Evolutionary conservation across 2,113 vertebrate genomes (phyloP).

Genomic region (Hippoglossus stenolepis): DNA sequence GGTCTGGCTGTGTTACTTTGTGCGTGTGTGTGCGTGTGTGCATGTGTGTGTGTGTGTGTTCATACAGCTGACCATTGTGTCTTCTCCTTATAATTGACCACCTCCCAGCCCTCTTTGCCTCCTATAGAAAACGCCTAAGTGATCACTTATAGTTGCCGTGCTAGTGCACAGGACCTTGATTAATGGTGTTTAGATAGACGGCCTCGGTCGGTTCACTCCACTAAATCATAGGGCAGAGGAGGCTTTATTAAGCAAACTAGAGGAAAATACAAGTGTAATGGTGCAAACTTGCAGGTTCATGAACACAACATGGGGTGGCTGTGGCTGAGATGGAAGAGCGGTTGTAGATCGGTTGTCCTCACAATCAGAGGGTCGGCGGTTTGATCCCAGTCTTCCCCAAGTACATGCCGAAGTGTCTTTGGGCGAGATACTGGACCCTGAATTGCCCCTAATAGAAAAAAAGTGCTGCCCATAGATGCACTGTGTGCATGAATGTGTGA

Average conservation of each 20-base stretch:
- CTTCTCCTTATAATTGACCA: conserved; percentile 40
- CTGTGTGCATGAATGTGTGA: no score
- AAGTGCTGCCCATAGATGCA: no score
- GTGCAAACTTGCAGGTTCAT: not conserved
- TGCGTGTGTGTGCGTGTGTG: not conserved
- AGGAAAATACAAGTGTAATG: conserved; percentile 31
- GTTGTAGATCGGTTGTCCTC: no score
- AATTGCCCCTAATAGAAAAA: no score
- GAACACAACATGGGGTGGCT: not conserved
- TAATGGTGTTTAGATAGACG: conserved; percentile 69
- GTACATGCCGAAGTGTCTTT: no score
- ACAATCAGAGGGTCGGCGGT: no score
- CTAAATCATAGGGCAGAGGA: conserved; percentile 56
- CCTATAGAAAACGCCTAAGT: conserved; percentile 62
- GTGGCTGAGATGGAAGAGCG: no score
- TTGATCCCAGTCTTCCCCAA: no score
- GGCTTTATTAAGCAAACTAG: conserved; percentile 47
- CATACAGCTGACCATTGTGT: conserved; percentile 4
- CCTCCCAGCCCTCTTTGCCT: conserved; percentile 32
- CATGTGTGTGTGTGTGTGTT: not conserved
- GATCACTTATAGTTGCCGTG: conserved; percentile 63
- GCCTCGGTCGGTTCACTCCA: conserved; percentile 54
- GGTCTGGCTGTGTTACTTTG: not conserved
- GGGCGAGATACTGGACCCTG: no score
- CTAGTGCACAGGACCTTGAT: conserved; percentile 59